A percentile compares a stretch with the other conserved stretches of the same genome.
These are phyloP conservation scores for Sphaeridia pumilis DNA, from an alignment of 2,888 invertebrate species.

Conservation along the genomic window DNA sequence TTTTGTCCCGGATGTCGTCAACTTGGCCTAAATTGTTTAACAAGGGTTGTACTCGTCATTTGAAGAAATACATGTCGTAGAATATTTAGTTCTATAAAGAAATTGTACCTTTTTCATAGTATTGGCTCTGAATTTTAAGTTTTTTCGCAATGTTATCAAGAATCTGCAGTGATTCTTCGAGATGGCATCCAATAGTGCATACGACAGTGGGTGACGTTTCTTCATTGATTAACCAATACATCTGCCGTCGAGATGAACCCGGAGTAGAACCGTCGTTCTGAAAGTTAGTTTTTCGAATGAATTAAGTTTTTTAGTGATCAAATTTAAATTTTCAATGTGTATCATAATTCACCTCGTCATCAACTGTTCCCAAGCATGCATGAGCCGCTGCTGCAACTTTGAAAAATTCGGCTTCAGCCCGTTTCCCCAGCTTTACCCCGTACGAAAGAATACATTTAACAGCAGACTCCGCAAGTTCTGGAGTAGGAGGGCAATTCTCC, in stretches of 20 bases:
- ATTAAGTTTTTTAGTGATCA: not conserved
- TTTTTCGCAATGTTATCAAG: conserved; percentile 15
- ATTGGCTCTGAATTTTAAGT: conserved; percentile 17
- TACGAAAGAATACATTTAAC: conserved; percentile 7
- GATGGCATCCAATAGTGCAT: conserved; percentile 13
- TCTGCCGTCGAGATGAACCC: too few relatives aligned
- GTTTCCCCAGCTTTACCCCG: conserved; percentile 6
- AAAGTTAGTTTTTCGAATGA: not conserved
- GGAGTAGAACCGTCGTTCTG: too few relatives aligned
- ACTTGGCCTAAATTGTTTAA: conserved; percentile 12
- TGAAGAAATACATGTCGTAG: not conserved
- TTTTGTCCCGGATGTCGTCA: conserved; percentile 15
- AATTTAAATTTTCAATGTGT: not conserved
- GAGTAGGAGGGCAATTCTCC: conserved; percentile 1
- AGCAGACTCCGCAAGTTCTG: conserved; percentile 7
- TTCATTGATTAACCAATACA: conserved; percentile 20
- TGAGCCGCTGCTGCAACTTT: conserved; percentile 17
- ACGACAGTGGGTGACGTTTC: conserved; percentile 19
- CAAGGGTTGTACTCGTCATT: not conserved
- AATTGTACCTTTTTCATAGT: conserved; percentile 3
- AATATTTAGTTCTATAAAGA: not conserved
- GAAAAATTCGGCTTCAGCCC: conserved; percentile 12
- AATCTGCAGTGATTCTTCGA: conserved; percentile 13
- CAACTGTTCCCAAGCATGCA: conserved; percentile 10
- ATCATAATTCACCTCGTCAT: conserved; percentile 15